Percentiles rank a stretch among this genome's conserved stretches.
Evolutionary conservation across 2,797 vertebrate species (phyloP).

Genomic region (Linurgus olivaceus): DNA sequence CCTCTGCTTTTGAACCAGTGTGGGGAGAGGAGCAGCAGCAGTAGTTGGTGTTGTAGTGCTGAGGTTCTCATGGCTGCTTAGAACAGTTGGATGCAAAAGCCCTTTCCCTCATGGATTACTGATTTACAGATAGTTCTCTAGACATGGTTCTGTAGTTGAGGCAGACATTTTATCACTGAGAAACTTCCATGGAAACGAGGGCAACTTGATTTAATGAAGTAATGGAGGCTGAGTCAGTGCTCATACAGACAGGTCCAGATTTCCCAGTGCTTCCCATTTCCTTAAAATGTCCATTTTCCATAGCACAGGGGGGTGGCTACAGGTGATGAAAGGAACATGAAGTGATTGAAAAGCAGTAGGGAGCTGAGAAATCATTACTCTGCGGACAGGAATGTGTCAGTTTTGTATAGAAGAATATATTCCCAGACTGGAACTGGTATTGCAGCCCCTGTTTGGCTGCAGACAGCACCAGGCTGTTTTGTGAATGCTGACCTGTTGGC

Average conservation of each 20-base stretch:
- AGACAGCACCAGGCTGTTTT: not conserved
- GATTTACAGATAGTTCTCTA: not conserved
- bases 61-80: not conserved
- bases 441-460: not conserved
- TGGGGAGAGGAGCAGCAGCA: not conserved
- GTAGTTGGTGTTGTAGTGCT: not conserved
- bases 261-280: not conserved
- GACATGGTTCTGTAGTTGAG: not conserved
- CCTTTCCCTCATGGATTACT: not conserved
- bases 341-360: not conserved
- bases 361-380: not conserved
- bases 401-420: not conserved
- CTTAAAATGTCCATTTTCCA: not conserved
- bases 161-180: not conserved
- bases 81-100: not conserved
- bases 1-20: not conserved
- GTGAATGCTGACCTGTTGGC: constrained; percentile 41
- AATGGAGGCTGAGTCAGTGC: not conserved
- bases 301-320: not conserved
- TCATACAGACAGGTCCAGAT: not conserved
- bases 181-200: not conserved
- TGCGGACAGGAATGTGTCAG: not conserved
- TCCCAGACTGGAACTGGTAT: not conserved
- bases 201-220: not conserved
- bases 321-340: not conserved